Conservation (phyloP, 2,888 invertebrate genomes). For the Acrobeloides nanus region DNA sequence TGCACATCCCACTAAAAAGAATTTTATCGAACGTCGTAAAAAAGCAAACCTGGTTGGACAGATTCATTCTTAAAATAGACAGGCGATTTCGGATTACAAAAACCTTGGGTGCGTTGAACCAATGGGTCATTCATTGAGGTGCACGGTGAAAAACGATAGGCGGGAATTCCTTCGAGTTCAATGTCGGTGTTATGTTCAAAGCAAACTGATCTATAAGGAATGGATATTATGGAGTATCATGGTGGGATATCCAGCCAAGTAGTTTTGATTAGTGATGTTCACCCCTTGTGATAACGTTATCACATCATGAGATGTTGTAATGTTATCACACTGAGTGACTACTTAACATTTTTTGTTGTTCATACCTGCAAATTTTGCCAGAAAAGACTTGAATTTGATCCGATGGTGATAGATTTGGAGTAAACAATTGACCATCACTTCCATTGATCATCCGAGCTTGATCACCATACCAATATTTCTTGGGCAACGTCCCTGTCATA, state of each 20-base stretch:
- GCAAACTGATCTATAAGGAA: constrained; percentile 27
- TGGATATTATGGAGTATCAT: too few relatives aligned
- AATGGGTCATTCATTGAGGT: constrained; percentile 33
- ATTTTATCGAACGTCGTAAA: background rate
- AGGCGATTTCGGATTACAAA: constrained; percentile 44
- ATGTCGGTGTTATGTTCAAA: constrained; percentile 30
- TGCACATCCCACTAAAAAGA: constrained; percentile 32
- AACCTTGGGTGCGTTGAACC: constrained; percentile 29
- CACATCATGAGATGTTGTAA: too few relatives aligned
- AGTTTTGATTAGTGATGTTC: background rate
- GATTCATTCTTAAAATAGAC: constrained; percentile 37
- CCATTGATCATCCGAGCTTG: constrained; percentile 44
- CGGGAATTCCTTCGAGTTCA: constrained; percentile 28
- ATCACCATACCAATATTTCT: constrained; percentile 32
- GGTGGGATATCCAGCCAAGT: too few relatives aligned
- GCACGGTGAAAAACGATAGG: constrained; percentile 34
- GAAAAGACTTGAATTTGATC: constrained; percentile 31
- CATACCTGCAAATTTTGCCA: constrained; percentile 37
- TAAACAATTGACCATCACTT: constrained; percentile 46
- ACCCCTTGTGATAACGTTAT: too few relatives aligned
- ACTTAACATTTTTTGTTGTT: background rate
- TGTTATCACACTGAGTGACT: background rate
- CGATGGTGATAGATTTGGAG: constrained; percentile 28
- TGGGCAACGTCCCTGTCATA: constrained; percentile 24
- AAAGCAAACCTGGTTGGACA: constrained; percentile 27